phyloP scores from a whole-genome alignment of 2,888 invertebrate species.

The Ophion ellenae region DNA sequence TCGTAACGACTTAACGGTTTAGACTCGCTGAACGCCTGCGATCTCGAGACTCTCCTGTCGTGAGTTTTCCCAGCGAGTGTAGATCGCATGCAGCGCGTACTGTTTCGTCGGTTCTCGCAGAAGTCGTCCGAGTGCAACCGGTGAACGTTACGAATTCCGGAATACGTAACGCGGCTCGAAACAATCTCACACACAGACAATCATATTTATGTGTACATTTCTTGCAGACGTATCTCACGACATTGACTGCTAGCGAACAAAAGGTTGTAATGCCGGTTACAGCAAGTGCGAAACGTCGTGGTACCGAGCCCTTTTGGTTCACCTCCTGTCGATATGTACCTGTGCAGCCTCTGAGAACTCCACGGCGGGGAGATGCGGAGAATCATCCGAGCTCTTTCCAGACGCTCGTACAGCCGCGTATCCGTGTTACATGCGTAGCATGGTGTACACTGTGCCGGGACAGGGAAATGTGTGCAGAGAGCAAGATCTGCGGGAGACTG shows the following conservation, averaged over 20 bases:
- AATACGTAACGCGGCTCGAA: conserved; percentile 64
- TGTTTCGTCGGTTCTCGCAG: conserved; percentile 50
- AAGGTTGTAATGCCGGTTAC: conserved; percentile 2
- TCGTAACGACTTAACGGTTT: conserved; percentile 71
- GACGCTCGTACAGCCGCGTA: conserved; percentile 22
- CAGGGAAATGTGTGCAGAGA: conserved; percentile 44
- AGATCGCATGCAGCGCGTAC: conserved; percentile 17
- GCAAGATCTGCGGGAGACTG: conserved; percentile 54
- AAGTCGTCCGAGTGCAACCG: conserved; percentile 63
- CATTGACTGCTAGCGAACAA: conserved; percentile 3
- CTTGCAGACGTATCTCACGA: neutral
- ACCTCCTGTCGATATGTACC: neutral
- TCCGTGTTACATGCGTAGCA: conserved; percentile 30
- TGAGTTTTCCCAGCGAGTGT: conserved; percentile 55
- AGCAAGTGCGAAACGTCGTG: neutral
- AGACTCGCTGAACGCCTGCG: conserved; percentile 62
- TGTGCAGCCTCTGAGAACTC: conserved; percentile 11
- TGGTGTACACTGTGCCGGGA: conserved; percentile 7
- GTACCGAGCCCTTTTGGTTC: conserved; percentile 17
- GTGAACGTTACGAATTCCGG: conserved; percentile 67
- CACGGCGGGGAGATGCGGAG: conserved; percentile 5
- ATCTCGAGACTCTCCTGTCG: conserved; percentile 49
- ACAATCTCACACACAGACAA: conserved; percentile 10
- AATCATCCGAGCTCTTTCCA: conserved; percentile 45
- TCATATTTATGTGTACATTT: neutral